phyloP scores from a whole-genome alignment of 2,113 vertebrate species.

The Xiphophorus hellerii region DNA sequence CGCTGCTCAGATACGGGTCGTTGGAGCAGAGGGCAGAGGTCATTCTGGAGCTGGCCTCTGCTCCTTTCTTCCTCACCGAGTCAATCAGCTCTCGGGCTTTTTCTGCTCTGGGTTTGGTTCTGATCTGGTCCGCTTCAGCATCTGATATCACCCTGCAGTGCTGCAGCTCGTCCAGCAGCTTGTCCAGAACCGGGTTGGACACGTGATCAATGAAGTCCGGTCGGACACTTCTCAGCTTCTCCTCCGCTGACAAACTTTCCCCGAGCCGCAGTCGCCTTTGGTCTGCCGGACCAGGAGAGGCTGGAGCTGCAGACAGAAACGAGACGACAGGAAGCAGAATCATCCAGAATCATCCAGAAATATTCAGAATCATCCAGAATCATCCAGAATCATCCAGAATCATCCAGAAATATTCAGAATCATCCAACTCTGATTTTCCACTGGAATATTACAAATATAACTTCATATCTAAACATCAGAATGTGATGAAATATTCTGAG shows the following conservation, averaged over 20 bases:
- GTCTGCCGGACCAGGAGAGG: not conserved
- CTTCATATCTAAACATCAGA: no score
- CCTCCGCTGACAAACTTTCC: not conserved
- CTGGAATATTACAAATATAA: no score
- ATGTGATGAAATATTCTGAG: no score
- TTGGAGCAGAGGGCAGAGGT: not conserved
- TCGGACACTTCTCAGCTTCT: not conserved
- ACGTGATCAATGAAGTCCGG: not conserved
- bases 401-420: no score
- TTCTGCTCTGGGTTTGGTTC: not conserved
- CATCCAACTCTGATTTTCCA: no score
- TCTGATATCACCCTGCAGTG: not conserved
- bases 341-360: no score
- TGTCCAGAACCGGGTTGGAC: constrained; percentile 2
- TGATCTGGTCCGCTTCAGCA: not conserved
- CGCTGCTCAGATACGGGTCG: constrained; percentile 1
- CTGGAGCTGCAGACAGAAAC: not conserved
- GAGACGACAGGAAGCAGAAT: not conserved
- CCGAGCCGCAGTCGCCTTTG: not conserved
- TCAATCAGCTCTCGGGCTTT: constrained; percentile 26
- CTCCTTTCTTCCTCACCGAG: constrained; percentile 18
- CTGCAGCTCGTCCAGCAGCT: constrained; percentile 19
- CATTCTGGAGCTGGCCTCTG: not conserved
- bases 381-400: not conserved
- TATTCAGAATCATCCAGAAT: not conserved